Conservation (phyloP, 2,113 vertebrate species). For the Coptodon rendalli region DNA sequence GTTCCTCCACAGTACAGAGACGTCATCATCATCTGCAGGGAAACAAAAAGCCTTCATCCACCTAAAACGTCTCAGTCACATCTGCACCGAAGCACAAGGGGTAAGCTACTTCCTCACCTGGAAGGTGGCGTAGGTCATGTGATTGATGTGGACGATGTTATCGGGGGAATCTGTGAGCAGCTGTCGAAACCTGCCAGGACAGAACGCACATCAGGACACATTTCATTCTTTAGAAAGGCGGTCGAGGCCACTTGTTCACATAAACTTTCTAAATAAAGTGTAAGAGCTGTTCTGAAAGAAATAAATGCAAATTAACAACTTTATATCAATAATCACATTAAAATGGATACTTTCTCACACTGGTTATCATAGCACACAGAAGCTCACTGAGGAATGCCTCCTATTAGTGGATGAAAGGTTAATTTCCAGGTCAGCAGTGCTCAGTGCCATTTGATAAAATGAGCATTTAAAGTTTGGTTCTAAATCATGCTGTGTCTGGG, state of each 20-base stretch:
- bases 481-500: neutral
- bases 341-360: neutral
- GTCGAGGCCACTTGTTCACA: neutral
- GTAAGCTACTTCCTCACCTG: conserved; percentile 65
- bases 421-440: neutral
- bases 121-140: conserved; percentile 86
- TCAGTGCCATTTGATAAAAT: neutral
- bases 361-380: neutral
- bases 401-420: neutral
- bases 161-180: conserved; percentile 75
- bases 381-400: accelerated
- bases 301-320: neutral
- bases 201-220: neutral
- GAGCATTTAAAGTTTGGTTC: neutral
- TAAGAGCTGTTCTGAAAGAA: neutral
- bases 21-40: conserved; percentile 85
- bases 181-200: conserved; percentile 76
- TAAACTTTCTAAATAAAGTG: neutral
- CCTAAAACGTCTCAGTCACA: neutral
- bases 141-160: conserved; percentile 80
- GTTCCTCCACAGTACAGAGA: conserved; percentile 90
- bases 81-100: neutral
- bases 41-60: neutral
- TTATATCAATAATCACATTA: neutral
- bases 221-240: neutral